These are phyloP conservation scores for Scaptomyza reducta DNA, from an alignment of 2,888 invertebrate genomes.

Conservation along the genomic window DNA sequence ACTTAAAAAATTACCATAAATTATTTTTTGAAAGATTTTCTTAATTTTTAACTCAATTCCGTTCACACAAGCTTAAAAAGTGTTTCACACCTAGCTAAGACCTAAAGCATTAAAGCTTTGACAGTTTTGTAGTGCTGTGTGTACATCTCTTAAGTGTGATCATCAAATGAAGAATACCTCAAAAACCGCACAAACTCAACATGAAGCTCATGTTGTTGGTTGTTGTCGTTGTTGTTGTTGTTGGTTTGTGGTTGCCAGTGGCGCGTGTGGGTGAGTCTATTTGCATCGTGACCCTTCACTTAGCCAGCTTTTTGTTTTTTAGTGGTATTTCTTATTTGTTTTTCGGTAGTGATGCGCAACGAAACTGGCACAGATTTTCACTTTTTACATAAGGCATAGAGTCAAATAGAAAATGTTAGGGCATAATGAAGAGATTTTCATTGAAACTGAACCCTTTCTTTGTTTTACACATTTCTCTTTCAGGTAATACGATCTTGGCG, in stretches of 20 bases:
- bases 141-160: constrained; percentile 1
- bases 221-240: constrained; percentile 6
- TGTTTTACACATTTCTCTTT: constrained; percentile 40
- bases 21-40: background rate
- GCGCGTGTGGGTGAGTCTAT: constrained; percentile 42
- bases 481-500: constrained; percentile 83
- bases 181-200: constrained; percentile 41
- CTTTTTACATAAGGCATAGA: constrained; percentile 33
- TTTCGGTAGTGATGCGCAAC: constrained; percentile 30
- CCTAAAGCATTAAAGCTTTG: background rate
- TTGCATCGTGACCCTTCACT: constrained; percentile 57
- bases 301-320: constrained; percentile 10
- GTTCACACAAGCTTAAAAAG: background rate
- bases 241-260: background rate
- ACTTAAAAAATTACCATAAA: constrained; percentile 12
- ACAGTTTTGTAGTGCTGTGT: constrained; percentile 34
- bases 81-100: constrained; percentile 19
- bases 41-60: background rate
- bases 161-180: constrained; percentile 32
- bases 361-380: constrained; percentile 43
- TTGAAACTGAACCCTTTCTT: constrained; percentile 45
- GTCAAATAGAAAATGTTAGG: constrained; percentile 41
- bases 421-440: constrained; percentile 46
- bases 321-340: background rate
- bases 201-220: constrained; percentile 28